phyloP scores from a whole-genome alignment of 2,113 vertebrate genomes.

The Austrofundulus limnaeus region DNA sequence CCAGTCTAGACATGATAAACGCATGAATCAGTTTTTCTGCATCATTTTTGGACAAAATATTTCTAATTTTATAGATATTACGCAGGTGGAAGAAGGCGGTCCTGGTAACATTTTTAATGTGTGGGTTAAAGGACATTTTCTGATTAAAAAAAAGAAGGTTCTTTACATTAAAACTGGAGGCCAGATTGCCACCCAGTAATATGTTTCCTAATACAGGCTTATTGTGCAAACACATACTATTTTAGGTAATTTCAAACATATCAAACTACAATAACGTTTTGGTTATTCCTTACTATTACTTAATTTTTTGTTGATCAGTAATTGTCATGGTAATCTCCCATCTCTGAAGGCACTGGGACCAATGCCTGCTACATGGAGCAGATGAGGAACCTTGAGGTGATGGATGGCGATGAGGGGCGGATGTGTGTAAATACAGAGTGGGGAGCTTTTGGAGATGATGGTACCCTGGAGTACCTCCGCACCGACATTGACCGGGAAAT shows the following conservation, averaged over 20 bases:
- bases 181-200: too few species aligned
- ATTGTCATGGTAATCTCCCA: not conserved
- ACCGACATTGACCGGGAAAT: slow-evolving; percentile 91
- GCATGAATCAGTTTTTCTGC: too few species aligned
- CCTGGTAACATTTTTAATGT: too few species aligned
- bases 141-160: too few species aligned
- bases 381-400: slow-evolving; percentile 90
- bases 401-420: slow-evolving; percentile 92
- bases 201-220: not conserved
- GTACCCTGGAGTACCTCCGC: slow-evolving; percentile 85
- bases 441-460: slow-evolving; percentile 95
- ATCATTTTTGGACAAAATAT: too few species aligned
- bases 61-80: too few species aligned
- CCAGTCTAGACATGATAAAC: too few species aligned
- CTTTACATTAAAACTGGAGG: too few species aligned
- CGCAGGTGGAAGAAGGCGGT: too few species aligned
- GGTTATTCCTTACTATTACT: not conserved
- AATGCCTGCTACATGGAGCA: slow-evolving; percentile 99
- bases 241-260: not conserved
- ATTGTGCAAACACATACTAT: too few species aligned
- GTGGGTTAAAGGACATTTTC: too few species aligned
- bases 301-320: not conserved
- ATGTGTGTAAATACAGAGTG: slow-evolving; percentile 99
- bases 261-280: not conserved
- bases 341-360: slow-evolving; percentile 86